Evolutionary conservation across 92 coral and sea anemone genomes (phyloP).

Genomic region (Scolanthus callimorphus): DNA sequence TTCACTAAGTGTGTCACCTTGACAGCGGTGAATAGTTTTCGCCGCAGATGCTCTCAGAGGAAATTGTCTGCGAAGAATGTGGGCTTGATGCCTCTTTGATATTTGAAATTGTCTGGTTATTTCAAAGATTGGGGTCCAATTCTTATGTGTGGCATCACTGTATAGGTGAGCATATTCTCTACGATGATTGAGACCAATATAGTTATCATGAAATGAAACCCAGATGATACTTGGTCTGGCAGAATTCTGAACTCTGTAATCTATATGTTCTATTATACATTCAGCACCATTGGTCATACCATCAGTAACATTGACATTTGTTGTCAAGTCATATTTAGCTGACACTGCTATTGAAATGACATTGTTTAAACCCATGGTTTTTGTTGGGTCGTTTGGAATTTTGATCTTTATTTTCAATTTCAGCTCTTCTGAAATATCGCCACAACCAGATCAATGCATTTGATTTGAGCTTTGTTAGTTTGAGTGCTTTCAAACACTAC

Average conservation of each 20-base stretch:
- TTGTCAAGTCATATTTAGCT: conserved; percentile 64
- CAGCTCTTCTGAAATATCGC: no score
- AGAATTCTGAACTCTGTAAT: conserved; percentile 53
- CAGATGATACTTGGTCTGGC: conserved; percentile 60
- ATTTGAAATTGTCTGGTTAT: conserved; percentile 54
- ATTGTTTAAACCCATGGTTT: conserved; percentile 53
- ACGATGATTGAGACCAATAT: conserved; percentile 35
- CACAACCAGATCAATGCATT: conserved; percentile 47
- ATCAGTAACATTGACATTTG: conserved; percentile 51
- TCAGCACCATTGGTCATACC: conserved; percentile 81
- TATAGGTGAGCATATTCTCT: conserved; percentile 40
- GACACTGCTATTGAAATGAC: conserved; percentile 27
- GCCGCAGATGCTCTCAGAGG: conserved; percentile 68
- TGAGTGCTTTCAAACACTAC: conserved; percentile 6
- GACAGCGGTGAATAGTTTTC: conserved; percentile 73
- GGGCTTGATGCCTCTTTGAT: conserved; percentile 32
- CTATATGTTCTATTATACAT: conserved; percentile 42
- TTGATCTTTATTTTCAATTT: conserved; percentile 43
- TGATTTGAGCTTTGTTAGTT: conserved; percentile 42
- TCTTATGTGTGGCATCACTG: conserved; percentile 12
- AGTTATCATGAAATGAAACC: conserved; percentile 47
- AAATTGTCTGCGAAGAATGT: conserved; percentile 56
- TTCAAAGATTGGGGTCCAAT: conserved; percentile 63
- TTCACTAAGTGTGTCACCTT: conserved; percentile 59
- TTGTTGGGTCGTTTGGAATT: conserved; percentile 47